A percentile compares a stretch with the other conserved stretches of the same genome.
Conservation (phyloP, 2,888 invertebrate species). For the Drosophila mayaguana region DNA sequence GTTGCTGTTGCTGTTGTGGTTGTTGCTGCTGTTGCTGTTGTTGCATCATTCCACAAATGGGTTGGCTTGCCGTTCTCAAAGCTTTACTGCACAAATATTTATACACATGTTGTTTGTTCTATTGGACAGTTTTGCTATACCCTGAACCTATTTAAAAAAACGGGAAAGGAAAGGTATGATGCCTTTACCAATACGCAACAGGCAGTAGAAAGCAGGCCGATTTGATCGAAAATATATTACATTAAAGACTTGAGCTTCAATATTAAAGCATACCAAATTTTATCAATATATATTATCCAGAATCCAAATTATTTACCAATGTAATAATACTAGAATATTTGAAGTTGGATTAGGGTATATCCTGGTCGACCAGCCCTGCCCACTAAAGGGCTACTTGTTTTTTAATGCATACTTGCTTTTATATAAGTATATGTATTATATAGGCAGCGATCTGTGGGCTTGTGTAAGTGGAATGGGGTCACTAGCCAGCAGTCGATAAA, state of each 20-base stretch:
- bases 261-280: neutral
- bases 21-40: constrained; percentile 12
- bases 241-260: neutral
- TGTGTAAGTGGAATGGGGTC: constrained; percentile 38
- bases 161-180: neutral
- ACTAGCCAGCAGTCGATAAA: constrained; percentile 30
- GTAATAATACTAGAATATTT: no score
- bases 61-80: constrained; percentile 25
- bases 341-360: neutral
- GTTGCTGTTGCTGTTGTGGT: neutral
- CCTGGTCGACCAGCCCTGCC: neutral
- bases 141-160: neutral
- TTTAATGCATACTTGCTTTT: constrained; percentile 11
- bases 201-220: no score
- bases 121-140: constrained; percentile 16
- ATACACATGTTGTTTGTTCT: constrained; percentile 28
- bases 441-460: constrained; percentile 4
- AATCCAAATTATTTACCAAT: no score
- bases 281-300: neutral
- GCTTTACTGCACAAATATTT: constrained; percentile 44
- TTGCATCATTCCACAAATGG: constrained; percentile 18
- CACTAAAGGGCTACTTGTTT: constrained; percentile 1
- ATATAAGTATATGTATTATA: constrained; percentile 14
- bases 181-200: neutral
- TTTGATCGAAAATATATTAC: neutral